Evolutionary conservation across 2,113 vertebrate species (phyloP).

Genomic region (Apeltes quadracus): DNA sequence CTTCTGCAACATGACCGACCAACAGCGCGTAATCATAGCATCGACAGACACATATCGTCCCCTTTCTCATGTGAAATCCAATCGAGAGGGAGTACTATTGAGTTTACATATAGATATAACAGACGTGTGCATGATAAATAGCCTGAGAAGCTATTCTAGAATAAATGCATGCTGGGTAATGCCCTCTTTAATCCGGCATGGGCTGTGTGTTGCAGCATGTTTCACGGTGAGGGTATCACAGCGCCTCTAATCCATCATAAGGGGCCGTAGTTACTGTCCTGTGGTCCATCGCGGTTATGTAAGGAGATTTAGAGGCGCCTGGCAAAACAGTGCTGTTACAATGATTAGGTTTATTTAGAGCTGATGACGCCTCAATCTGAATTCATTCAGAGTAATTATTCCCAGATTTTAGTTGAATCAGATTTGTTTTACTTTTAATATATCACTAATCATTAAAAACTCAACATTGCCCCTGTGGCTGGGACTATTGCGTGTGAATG

Average conservation of each 20-base stretch:
- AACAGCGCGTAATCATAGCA: too few relatives aligned
- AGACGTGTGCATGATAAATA: not conserved
- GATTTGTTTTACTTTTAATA: too few relatives aligned
- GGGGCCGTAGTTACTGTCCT: constrained; percentile 26
- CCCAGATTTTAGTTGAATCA: too few relatives aligned
- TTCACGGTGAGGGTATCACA: constrained; percentile 3
- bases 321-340: constrained; percentile 33
- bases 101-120: not conserved
- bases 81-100: not conserved
- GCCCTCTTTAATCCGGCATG: constrained; percentile 14
- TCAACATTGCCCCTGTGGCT: too few relatives aligned
- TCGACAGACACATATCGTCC: not conserved
- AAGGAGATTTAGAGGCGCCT: constrained; percentile 58
- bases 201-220: constrained; percentile 2
- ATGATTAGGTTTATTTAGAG: not conserved
- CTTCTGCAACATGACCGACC: not conserved
- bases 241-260: constrained; percentile 41
- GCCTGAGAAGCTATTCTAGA: constrained; percentile 12
- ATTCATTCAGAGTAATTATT: too few relatives aligned
- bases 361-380: not conserved
- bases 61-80: not conserved
- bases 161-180: constrained; percentile 5
- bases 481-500: too few relatives aligned
- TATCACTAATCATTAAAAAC: too few relatives aligned
- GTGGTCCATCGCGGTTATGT: constrained; percentile 45